These are phyloP conservation scores for Drosophila asahinai DNA, from an alignment of 1,140 invertebrate genomes.

Conservation along the genomic window DNA sequence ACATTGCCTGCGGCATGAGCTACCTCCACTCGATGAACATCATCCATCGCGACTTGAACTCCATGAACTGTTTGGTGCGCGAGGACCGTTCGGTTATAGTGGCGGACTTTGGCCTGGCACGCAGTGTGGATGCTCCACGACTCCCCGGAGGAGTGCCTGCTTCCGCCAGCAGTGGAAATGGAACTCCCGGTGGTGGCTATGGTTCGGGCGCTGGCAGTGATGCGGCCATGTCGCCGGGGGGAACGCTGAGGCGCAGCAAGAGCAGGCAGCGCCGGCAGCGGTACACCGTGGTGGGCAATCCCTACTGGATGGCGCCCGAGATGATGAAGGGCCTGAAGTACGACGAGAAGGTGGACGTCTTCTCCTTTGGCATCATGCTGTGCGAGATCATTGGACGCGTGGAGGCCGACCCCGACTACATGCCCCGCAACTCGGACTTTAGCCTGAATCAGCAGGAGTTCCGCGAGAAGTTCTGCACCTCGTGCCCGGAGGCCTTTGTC, in stretches of 20 bases:
- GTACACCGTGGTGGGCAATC: conserved; percentile 94
- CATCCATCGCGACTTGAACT: conserved; percentile 98
- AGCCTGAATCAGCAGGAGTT: conserved; percentile 95
- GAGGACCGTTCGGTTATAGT: conserved; percentile 96
- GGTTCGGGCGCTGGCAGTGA: conserved; percentile 17
- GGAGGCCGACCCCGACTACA: conserved; percentile 95
- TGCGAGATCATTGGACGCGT: conserved; percentile 98
- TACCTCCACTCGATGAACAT: conserved; percentile 97
- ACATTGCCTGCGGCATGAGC: conserved; percentile 96
- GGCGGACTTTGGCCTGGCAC: conserved; percentile 96
- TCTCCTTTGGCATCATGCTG: conserved; percentile 98
- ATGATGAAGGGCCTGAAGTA: conserved; percentile 98
- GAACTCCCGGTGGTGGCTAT: conserved; percentile 8
- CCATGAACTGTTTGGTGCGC: conserved; percentile 97
- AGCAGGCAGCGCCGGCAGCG: conserved; percentile 86
- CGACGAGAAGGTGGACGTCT: conserved; percentile 98
- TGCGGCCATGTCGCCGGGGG: conserved; percentile 76
- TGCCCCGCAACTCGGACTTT: conserved; percentile 95
- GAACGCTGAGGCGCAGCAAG: conserved; percentile 85
- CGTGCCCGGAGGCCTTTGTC: conserved; percentile 95
- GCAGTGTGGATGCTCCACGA: conserved; percentile 91
- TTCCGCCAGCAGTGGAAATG: neutral
- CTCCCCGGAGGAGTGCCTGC: conserved; percentile 23
- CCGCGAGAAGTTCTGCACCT: conserved; percentile 94
- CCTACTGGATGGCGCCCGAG: conserved; percentile 99